Evolutionary conservation across 2,888 invertebrate genomes (phyloP).

Genomic region (Parasteatoda lunata): DNA sequence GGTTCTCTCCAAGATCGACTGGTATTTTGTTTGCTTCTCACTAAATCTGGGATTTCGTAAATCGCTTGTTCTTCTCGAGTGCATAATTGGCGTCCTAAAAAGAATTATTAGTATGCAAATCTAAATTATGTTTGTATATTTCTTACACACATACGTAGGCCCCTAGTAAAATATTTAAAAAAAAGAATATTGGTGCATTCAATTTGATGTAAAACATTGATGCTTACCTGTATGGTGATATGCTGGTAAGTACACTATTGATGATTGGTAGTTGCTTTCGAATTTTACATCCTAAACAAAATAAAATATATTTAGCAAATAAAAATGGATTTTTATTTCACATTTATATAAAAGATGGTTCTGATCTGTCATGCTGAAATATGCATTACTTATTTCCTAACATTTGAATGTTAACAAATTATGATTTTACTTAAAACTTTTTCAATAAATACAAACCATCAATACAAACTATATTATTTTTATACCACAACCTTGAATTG

Average conservation of each 20-base stretch:
- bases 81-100: slow-evolving; percentile 40
- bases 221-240: slow-evolving; percentile 62
- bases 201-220: no score
- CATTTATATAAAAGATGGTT: no score
- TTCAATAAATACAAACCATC: no score
- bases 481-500: no score
- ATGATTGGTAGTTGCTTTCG: slow-evolving; percentile 53
- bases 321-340: neutral
- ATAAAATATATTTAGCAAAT: neutral
- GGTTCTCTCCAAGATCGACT: slow-evolving; percentile 62
- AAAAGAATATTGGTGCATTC: neutral
- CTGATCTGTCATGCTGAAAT: no score
- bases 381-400: no score
- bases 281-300: slow-evolving; percentile 57
- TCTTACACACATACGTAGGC: neutral
- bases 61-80: slow-evolving; percentile 60
- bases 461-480: no score
- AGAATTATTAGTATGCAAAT: no score
- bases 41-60: slow-evolving; percentile 64
- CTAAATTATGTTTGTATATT: neutral
- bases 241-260: slow-evolving; percentile 57
- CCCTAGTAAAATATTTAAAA: neutral
- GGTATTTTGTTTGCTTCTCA: slow-evolving; percentile 45
- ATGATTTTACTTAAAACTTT: no score
- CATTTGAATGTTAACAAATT: no score